These are phyloP conservation scores for Gadopsis bispinosus DNA, from an alignment of 2,797 vertebrate species.

Conservation along the genomic window DNA sequence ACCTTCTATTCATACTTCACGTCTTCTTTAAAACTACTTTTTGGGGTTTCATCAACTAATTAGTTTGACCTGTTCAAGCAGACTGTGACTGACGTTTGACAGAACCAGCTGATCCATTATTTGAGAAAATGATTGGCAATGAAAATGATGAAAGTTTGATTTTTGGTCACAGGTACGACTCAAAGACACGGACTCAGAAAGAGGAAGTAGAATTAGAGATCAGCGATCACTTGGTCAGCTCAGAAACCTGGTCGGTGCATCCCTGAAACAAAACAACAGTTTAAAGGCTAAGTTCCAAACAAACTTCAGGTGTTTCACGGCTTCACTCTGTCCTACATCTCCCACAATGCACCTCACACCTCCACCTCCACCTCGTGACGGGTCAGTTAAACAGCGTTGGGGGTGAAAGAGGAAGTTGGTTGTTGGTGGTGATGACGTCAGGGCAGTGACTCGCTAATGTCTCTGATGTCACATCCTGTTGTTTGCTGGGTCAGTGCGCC, in stretches of 20 bases:
- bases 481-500: background rate
- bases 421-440: background rate
- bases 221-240: background rate
- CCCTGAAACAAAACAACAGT: background rate
- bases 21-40: too few relatives aligned
- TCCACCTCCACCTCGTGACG: background rate
- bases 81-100: too few relatives aligned
- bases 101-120: background rate
- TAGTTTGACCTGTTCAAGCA: too few relatives aligned
- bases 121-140: background rate
- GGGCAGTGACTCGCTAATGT: slow-evolving; percentile 8
- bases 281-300: background rate
- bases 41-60: too few relatives aligned
- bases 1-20: background rate
- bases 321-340: slow-evolving; percentile 19
- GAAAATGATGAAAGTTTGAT: background rate
- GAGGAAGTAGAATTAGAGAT: background rate
- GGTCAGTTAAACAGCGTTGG: background rate
- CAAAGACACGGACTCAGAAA: background rate
- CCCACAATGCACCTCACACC: slow-evolving; percentile 55
- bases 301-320: slow-evolving; percentile 10
- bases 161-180: background rate
- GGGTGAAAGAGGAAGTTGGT: background rate
- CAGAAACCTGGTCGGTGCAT: slow-evolving; percentile 4
- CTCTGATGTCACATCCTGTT: slow-evolving; percentile 41